Percentiles rank a stretch among this genome's conserved stretches.
Conservation (phyloP, 2,888 invertebrate genomes). For the Apantesis nais region DNA sequence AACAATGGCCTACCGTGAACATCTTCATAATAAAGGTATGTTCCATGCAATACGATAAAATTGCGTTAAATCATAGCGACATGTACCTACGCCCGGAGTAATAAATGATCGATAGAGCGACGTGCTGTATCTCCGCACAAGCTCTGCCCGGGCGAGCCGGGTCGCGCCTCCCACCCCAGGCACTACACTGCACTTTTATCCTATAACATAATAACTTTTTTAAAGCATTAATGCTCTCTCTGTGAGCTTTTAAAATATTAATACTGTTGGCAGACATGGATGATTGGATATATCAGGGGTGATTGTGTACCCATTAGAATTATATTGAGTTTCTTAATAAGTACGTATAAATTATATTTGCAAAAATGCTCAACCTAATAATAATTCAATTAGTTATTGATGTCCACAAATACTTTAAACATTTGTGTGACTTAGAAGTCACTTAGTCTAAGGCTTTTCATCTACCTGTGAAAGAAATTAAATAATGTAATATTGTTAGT, state of each 20-base stretch:
- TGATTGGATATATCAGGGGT: conserved; percentile 1
- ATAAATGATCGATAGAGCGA: conserved; percentile 42
- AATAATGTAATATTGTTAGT: neutral
- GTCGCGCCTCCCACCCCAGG: conserved; percentile 10
- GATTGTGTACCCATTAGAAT: conserved; percentile 16
- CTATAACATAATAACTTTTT: conserved; percentile 34
- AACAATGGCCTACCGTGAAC: conserved; percentile 56
- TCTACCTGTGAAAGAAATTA: neutral
- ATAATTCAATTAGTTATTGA: neutral
- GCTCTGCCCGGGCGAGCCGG: conserved; percentile 23
- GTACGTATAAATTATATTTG: no score
- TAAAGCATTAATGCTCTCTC: conserved; percentile 11
- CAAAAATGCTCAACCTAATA: neutral
- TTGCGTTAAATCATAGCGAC: conserved; percentile 8
- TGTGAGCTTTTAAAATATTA: conserved; percentile 9
- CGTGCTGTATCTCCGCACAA: conserved; percentile 41
- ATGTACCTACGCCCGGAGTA: conserved; percentile 20
- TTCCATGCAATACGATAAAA: neutral
- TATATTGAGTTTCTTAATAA: neutral
- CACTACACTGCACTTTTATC: conserved; percentile 22
- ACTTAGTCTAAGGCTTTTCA: neutral
- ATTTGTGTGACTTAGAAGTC: no score
- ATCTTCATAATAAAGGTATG: neutral
- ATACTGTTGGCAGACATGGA: conserved; percentile 1
- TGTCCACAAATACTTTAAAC: neutral